Conservation (phyloP, 2,113 vertebrate species). For the Daboia siamensis region DNA sequence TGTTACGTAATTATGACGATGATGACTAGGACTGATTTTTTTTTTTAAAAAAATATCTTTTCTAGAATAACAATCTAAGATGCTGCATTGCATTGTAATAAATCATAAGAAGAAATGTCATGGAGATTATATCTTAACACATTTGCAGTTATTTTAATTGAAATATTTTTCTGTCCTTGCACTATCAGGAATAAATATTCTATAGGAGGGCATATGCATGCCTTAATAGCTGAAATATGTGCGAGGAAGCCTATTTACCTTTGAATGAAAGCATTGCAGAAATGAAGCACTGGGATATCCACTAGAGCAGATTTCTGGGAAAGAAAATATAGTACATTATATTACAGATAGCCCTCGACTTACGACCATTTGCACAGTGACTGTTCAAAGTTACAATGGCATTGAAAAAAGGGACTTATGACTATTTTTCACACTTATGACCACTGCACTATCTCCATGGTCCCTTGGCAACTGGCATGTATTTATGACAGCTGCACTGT, state of each 20-base stretch:
- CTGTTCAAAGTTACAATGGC: neutral
- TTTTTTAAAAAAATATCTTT: neutral
- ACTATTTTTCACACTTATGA: neutral
- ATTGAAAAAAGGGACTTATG: neutral
- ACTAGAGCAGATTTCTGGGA: slow-evolving; percentile 83
- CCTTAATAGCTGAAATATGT: neutral
- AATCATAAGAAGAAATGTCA: neutral
- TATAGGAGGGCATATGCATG: neutral
- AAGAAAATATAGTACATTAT: slow-evolving; percentile 25
- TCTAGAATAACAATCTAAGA: neutral
- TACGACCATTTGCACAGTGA: neutral
- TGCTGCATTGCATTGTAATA: neutral
- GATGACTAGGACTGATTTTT: neutral
- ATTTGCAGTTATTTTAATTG: neutral
- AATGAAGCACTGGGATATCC: slow-evolving; percentile 90
- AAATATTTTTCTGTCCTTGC: neutral
- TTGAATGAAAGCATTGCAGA: slow-evolving; percentile 84
- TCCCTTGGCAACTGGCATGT: neutral
- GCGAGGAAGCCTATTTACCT: slow-evolving; percentile 68
- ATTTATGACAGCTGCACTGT: neutral
- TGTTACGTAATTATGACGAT: neutral
- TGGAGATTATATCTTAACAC: neutral
- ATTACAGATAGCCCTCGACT: neutral
- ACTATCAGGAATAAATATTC: neutral
- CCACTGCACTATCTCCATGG: neutral